Percentiles rank a stretch among this genome's conserved stretches.
Conservation (phyloP, 2,113 vertebrate species). For the Boulengerochromis microlepis region DNA sequence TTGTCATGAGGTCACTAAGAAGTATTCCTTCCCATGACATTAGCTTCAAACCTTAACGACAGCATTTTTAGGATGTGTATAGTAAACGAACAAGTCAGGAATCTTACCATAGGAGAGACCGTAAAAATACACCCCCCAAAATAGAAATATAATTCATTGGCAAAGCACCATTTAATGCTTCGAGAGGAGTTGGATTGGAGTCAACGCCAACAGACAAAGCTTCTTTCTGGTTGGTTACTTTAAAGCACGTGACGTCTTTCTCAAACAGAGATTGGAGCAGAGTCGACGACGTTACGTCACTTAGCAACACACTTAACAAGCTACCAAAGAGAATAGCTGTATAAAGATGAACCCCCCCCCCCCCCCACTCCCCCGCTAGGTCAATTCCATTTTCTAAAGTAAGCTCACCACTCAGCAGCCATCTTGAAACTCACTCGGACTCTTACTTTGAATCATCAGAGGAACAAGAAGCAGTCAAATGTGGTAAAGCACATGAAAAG, state of each 20-base stretch:
- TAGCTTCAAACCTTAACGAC: not conserved
- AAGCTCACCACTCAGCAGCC: not conserved
- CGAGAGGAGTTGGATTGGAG: not conserved
- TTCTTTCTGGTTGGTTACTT: constrained; percentile 11
- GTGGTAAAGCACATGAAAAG: not conserved
- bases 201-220: not conserved
- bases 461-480: not conserved
- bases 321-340: not conserved
- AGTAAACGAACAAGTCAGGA: not conserved
- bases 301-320: constrained; percentile 21
- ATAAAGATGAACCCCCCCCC: not conserved
- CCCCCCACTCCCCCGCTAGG: not conserved
- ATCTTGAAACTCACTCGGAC: not conserved
- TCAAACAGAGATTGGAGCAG: constrained; percentile 3
- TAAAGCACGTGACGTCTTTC: not conserved
- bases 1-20: not conserved
- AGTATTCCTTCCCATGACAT: not conserved
- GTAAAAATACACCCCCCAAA: not conserved
- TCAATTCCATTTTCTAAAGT: not conserved
- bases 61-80: not conserved
- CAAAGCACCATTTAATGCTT: not conserved
- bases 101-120: constrained; percentile 28
- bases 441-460: not conserved
- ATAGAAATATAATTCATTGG: not conserved
- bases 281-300: not conserved